Evolutionary conservation across 30 jellyfish, hydroid and myxozoan species (phyloP).

Genomic region (Turritopsis rubra): DNA sequence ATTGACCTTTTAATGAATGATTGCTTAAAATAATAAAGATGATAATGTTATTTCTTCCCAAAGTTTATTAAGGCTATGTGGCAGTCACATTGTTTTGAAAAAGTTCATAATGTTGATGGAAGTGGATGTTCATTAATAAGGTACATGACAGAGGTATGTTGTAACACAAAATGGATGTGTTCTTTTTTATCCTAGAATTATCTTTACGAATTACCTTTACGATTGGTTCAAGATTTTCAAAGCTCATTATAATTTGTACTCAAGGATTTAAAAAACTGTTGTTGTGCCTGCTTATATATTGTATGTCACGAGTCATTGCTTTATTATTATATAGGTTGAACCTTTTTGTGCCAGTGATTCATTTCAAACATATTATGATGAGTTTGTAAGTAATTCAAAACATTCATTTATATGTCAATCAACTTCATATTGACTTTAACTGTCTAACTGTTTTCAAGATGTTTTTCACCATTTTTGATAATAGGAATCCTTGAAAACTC

Average conservation of each 20-base stretch:
- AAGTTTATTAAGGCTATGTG: constrained; percentile 18
- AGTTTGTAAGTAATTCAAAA: constrained; percentile 9
- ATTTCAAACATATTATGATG: not conserved
- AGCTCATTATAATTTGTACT: no score
- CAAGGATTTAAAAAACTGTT: no score
- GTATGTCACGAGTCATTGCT: no score
- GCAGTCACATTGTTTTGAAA: constrained; percentile 37
- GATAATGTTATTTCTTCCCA: not conserved
- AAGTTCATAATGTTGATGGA: constrained; percentile 72
- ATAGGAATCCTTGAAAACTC: no score
- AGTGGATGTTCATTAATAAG: constrained; percentile 51
- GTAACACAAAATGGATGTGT: not conserved
- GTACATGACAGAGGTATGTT: constrained; percentile 50
- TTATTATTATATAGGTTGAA: constrained; percentile 8
- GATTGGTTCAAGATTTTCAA: no score
- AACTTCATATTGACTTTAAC: no score
- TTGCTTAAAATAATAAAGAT: not conserved
- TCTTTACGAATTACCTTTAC: no score
- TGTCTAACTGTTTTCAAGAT: no score
- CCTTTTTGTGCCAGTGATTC: constrained; percentile 23
- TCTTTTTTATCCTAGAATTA: no score
- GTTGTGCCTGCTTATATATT: no score
- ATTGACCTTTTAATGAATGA: not conserved
- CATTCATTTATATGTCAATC: no score
- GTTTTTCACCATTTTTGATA: no score